phyloP scores from a whole-genome alignment of 2,113 vertebrate genomes.

The Fregata magnificens region DNA sequence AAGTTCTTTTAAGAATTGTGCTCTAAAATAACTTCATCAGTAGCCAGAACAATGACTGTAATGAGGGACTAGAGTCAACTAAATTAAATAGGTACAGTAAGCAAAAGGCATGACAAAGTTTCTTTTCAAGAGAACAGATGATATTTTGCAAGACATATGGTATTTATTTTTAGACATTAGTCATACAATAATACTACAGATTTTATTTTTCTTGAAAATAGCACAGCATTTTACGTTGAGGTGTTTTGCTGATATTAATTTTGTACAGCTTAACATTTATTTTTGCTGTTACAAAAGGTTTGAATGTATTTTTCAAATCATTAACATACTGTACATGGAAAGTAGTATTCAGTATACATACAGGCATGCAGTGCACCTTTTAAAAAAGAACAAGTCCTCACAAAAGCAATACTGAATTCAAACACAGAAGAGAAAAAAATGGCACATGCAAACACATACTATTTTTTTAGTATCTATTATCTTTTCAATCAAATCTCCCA shows the following conservation, averaged over 20 bases:
- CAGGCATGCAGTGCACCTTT: background rate
- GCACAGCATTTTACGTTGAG: background rate
- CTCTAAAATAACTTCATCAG: background rate
- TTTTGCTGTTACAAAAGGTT: background rate
- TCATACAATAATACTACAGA: constrained; percentile 11
- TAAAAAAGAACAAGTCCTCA: background rate
- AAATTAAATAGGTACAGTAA: background rate
- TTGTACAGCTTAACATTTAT: background rate
- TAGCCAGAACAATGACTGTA: background rate
- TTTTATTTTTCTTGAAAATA: constrained; percentile 24
- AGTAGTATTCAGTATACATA: background rate
- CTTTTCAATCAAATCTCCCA: background rate
- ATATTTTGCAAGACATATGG: background rate
- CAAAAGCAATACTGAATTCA: background rate
- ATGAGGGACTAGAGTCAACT: background rate
- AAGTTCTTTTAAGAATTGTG: background rate
- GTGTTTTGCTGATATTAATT: background rate
- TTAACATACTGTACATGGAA: background rate
- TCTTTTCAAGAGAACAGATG: background rate
- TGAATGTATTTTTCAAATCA: background rate
- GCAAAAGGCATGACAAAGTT: background rate
- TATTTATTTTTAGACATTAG: constrained; percentile 32
- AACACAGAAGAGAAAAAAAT: background rate
- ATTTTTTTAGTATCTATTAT: background rate
- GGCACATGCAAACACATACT: background rate